A percentile compares a stretch with the other conserved stretches of the same genome.
Evolutionary conservation across 2,888 invertebrate genomes (phyloP).

Genomic region (Seladonia tumulorum): DNA sequence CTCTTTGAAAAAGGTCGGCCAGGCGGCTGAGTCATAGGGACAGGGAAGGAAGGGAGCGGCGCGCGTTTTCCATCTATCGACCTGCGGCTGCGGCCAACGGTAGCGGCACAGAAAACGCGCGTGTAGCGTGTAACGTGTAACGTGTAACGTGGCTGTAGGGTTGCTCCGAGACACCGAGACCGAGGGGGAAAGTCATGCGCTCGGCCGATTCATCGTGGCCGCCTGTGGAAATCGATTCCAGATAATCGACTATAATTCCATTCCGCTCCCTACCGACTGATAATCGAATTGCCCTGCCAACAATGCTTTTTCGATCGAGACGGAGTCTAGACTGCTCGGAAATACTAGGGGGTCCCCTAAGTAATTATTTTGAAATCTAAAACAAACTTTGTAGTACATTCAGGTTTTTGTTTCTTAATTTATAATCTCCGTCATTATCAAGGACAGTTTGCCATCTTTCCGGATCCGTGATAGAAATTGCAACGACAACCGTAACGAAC

Average conservation of each 20-base stretch:
- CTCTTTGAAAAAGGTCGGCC: constrained; percentile 58
- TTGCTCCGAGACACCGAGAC: background rate
- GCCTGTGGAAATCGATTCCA: constrained; percentile 56
- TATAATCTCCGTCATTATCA: too few species aligned
- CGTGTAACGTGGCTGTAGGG: background rate
- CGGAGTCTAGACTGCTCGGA: background rate
- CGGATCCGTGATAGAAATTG: too few species aligned
- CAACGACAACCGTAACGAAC: background rate
- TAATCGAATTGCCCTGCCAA: constrained; percentile 42
- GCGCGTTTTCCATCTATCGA: constrained; percentile 76
- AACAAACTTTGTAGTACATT: too few species aligned
- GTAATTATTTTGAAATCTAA: too few species aligned
- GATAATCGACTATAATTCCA: constrained; percentile 65
- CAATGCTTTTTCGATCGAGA: constrained; percentile 14
- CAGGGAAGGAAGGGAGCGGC: constrained; percentile 25
- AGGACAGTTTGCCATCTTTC: too few species aligned
- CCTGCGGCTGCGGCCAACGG: constrained; percentile 53
- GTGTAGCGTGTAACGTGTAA: constrained; percentile 53
- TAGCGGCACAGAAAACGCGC: constrained; percentile 65
- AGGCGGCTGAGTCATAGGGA: constrained; percentile 63
- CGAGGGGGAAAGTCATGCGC: constrained; percentile 38
- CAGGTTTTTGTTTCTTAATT: too few species aligned
- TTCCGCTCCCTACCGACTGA: constrained; percentile 28
- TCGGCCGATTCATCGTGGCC: constrained; percentile 36
- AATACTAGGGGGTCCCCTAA: background rate